These are phyloP conservation scores for Naja naja DNA, from an alignment of 2,113 vertebrate genomes.

Conservation along the genomic window DNA sequence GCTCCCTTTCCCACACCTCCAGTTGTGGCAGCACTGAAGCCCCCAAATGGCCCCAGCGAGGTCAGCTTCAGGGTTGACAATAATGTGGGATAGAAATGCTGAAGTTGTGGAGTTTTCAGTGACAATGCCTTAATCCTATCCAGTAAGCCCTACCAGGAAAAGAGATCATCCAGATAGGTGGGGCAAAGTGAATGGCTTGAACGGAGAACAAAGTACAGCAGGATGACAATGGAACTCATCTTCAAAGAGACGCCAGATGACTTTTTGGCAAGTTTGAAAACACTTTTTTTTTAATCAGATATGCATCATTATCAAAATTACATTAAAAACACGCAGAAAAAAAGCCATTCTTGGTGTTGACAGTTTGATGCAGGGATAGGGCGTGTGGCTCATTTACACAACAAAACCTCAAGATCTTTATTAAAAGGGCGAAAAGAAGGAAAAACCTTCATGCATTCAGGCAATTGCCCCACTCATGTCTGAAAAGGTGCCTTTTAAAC, in stretches of 20 bases:
- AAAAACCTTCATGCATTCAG: conserved; percentile 6
- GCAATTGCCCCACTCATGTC: background rate
- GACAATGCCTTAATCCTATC: rapidly evolving
- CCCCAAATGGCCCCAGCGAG: no score
- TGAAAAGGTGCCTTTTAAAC: conserved; percentile 37
- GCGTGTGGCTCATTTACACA: conserved; percentile 54
- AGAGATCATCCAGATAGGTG: conserved; percentile 6
- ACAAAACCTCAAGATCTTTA: conserved; percentile 34
- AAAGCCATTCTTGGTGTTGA: conserved; percentile 34
- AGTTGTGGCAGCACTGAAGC: no score
- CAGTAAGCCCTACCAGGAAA: background rate
- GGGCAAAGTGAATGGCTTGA: conserved; percentile 24
- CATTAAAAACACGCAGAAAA: conserved; percentile 26
- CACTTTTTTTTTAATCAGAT: conserved; percentile 56
- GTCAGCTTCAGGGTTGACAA: no score
- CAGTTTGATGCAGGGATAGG: conserved; percentile 52
- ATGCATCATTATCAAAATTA: conserved; percentile 55
- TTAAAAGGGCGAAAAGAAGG: background rate
- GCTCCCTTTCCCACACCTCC: no score
- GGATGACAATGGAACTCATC: conserved; percentile 21
- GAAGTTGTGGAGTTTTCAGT: background rate
- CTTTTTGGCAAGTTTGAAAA: conserved; percentile 51
- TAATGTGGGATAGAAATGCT: background rate
- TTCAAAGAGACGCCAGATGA: conserved; percentile 19
- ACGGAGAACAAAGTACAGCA: background rate